Evolutionary conservation across 2,113 vertebrate species (phyloP), one percentile per base, ranked within the genome.

Genomic region (Pseudois nayaur): DNA sequence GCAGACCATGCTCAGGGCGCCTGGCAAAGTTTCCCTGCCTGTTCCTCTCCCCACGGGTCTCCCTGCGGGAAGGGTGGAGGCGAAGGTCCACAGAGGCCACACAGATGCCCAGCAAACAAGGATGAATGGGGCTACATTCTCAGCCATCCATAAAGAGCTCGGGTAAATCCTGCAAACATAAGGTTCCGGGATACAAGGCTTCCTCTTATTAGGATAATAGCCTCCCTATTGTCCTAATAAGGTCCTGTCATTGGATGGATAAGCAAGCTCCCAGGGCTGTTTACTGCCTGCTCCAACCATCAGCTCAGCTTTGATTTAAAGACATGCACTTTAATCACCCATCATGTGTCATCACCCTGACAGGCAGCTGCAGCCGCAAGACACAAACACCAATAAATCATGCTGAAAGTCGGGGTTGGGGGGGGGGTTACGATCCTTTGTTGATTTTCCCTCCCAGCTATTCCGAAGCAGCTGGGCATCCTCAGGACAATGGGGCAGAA

Each of bases 281-380:
- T 97, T 88, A 94, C 94, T 97, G 97, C 97, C 93, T 97, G 94
- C 97, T 90, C 98, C 97, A 89, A 97, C 96, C 85, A 40, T 60
- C 57, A 7, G 85, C 92, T 54, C 97, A 96, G 97, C 98, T 98
- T 98, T 98, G 98, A 98, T 98, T 97, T 98, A 97, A 98, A 98
- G 95, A 95, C 93, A 76, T 82, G 92, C 78, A 9, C 98, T 98
- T 98, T 98, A 98, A 98, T 98, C 98, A 98, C 97, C 97, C 98
- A 98, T 98, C 98, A 96, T 95, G 98, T 98, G 98, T 97, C 98
- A 95, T 98, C 98, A 98, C 95, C 95, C 98, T 91, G 57, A 98
- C 96, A 97, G 97, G 98, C 92, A 31, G 98, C 96, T 87, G 98
- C 97, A 96, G 98, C 98, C 78, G 0, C 81, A 78, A 97, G 98